phyloP scores from a whole-genome alignment of 1,140 invertebrate species.

The Trichonephila clavipes region DNA sequence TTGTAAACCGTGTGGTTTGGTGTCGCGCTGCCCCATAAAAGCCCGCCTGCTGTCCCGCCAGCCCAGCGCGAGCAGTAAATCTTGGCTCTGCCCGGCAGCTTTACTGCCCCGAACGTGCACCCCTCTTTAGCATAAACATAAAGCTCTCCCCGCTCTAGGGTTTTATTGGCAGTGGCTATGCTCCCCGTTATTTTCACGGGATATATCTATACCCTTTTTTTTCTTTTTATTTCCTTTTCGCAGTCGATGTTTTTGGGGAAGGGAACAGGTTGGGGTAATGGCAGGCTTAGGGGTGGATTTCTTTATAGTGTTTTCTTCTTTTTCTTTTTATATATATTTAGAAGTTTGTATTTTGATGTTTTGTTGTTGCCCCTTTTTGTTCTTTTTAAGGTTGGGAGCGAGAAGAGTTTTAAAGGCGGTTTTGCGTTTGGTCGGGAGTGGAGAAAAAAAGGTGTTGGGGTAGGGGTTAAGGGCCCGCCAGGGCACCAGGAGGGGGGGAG shows the following conservation, averaged over 20 bases:
- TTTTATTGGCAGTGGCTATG: conserved; percentile 71
- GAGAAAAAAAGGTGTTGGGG: conserved; percentile 40
- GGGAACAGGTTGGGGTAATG: conserved; percentile 74
- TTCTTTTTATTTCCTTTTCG: conserved; percentile 20
- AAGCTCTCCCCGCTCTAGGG: conserved; percentile 55
- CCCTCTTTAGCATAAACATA: conserved; percentile 74
- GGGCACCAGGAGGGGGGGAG: not conserved
- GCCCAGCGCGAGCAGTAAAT: conserved; percentile 54
- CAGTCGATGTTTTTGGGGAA: conserved; percentile 62
- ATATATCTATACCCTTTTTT: not conserved
- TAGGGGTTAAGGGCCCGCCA: conserved; percentile 1
- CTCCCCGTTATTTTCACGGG: not conserved
- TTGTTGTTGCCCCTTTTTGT: not conserved
- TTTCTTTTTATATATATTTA: not conserved
- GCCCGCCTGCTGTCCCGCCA: conserved; percentile 51
- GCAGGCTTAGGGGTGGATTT: conserved; percentile 55
- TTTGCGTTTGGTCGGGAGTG: conserved; percentile 66
- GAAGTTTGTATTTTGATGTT: conserved; percentile 20
- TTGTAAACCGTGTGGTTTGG: conserved; percentile 76
- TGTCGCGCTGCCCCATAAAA: conserved; percentile 75
- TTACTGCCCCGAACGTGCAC: conserved; percentile 49
- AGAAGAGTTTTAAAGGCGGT: conserved; percentile 62
- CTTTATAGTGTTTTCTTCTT: conserved; percentile 60
- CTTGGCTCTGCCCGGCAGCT: conserved; percentile 57
- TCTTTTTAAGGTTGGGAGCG: not conserved